Evolutionary conservation across 2,113 vertebrate species (phyloP).

Genomic region (Agapornis roseicollis): DNA sequence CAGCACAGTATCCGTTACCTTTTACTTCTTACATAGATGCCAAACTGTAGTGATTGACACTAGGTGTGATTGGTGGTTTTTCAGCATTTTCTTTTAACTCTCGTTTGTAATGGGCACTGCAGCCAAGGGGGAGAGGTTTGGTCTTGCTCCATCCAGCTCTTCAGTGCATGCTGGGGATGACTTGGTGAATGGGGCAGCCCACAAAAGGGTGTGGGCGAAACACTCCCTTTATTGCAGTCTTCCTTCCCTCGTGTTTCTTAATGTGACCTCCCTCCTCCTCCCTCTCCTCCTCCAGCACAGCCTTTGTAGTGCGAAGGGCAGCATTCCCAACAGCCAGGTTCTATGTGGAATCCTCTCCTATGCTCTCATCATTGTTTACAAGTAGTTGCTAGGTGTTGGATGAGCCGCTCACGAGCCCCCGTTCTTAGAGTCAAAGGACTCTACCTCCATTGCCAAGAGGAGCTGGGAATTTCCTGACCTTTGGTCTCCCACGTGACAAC

Average conservation of each 20-base stretch:
- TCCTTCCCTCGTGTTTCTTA: not conserved
- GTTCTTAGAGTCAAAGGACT: not conserved
- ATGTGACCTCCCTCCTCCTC: not conserved
- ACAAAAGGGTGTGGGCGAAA: not conserved
- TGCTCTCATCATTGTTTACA: conserved; percentile 18
- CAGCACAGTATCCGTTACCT: not conserved
- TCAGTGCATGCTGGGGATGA: not conserved
- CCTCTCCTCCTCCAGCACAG: not conserved
- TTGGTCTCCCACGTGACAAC: not conserved
- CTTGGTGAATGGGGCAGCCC: not conserved
- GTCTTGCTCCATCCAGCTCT: not conserved
- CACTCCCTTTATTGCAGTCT: conserved; percentile 26
- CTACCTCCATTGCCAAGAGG: not conserved
- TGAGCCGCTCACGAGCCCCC: not conserved
- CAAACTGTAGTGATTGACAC: not conserved
- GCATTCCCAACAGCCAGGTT: not conserved
- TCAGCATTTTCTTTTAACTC: not conserved
- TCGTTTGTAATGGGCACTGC: not conserved
- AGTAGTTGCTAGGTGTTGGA: not conserved
- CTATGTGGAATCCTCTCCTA: not conserved
- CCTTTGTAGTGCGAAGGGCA: not conserved
- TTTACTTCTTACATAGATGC: not conserved
- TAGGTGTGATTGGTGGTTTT: not conserved
- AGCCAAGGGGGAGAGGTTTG: not conserved
- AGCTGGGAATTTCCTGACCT: conserved; percentile 6